These are phyloP conservation scores for Caenorhabditis sp. DNA, from an alignment of 2,888 invertebrate genomes.

Conservation along the genomic window DNA sequence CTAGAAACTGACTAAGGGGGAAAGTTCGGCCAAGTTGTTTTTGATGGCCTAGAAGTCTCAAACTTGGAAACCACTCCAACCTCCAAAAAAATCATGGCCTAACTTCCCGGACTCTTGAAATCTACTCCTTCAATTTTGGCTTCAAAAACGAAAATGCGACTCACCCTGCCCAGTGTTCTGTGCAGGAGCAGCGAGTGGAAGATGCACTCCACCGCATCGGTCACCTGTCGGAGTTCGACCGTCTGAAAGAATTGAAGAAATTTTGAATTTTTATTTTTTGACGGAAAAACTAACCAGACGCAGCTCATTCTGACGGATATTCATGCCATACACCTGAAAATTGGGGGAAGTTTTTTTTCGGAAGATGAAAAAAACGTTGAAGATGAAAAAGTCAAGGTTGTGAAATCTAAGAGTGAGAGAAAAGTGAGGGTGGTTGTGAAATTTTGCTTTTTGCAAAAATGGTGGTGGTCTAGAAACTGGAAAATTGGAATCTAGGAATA, in stretches of 20 bases:
- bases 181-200: conserved; percentile 85
- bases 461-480: too few species aligned
- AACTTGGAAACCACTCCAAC: too few species aligned
- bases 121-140: too few species aligned
- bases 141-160: neutral
- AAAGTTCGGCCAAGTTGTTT: neutral
- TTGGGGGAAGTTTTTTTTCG: neutral
- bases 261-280: conserved; percentile 4
- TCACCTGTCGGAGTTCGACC: conserved; percentile 84
- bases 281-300: conserved; percentile 78
- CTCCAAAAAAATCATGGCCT: neutral
- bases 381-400: neutral
- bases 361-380: neutral
- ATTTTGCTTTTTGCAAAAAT: too few species aligned
- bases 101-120: neutral
- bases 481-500: too few species aligned
- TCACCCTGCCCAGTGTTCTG: conserved; percentile 85
- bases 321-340: conserved; percentile 75
- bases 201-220: conserved; percentile 84
- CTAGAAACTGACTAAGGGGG: neutral
- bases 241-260: conserved; percentile 79
- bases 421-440: too few species aligned
- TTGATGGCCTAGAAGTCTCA: neutral
- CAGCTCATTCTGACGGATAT: conserved; percentile 81
- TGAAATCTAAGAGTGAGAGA: neutral